Evolutionary conservation across 53 echinoderm and acorn worm species (phyloP), one percentile per base, ranked within the genome.

Genomic region (Apostichopus leukothele): DNA sequence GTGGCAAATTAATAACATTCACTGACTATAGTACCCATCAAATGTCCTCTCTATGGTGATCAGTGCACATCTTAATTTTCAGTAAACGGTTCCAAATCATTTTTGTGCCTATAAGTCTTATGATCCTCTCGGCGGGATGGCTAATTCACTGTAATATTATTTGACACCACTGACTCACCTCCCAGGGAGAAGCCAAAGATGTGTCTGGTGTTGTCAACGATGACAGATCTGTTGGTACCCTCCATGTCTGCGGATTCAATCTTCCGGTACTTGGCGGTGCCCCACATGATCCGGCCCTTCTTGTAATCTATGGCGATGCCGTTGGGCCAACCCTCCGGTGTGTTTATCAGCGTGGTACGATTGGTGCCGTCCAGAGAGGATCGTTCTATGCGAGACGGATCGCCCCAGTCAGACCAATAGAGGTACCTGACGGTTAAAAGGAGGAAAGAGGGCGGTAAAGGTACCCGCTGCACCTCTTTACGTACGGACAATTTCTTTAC

Each of bases 401-500:
- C 76, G 13, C 97, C 97, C 97, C 97, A 97, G 71, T 97, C 97
- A 0, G 95, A 95, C 97, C 97, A 97, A 91, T 95, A 97, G 90
- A 97, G 95, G 79, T 94, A 97, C 50, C 97, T 97, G 83, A 5
- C 23, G 60, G 25, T 57, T 57, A 39, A 39, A 39, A 39, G 39
- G 39, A 39, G 39, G 39, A 39, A 39, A 39, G 39, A 39, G 39
- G 39, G 39, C 39, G 39, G 39, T 39, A 39, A 39, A 39, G 39
- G 0, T 39, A 39, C 39, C 39, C 39, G 3, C 39, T 39, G 39
- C 39, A 39, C 39, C 39, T 39, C 3, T 39, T 39, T 3, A 39
- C 0, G 0, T 39, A 39, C 3, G 3, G 39, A 3, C 39, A 39
- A 39, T 39, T 39, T 39, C 39, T 39, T 3, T 39, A 3, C 39